Evolutionary conservation across 2,113 vertebrate species (phyloP).

Genomic region (Ellobius talpinus): DNA sequence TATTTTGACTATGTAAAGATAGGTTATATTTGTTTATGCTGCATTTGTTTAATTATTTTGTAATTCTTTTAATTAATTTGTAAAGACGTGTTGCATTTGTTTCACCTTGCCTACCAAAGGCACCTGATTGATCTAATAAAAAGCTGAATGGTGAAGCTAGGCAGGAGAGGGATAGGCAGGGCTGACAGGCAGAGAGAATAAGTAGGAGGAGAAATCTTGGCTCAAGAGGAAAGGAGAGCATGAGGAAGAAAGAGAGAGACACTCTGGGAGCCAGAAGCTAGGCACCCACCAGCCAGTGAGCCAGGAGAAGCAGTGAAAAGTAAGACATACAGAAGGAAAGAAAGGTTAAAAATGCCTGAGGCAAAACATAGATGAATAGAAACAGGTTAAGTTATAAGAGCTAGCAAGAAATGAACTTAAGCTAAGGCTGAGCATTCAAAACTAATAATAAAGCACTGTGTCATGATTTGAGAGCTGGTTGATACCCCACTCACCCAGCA

Average conservation of each 20-base stretch:
- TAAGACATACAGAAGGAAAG: neutral
- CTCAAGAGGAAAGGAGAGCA: neutral
- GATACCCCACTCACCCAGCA: neutral
- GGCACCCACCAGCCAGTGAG: too few species aligned
- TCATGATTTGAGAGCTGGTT: neutral
- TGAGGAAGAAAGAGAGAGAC: neutral
- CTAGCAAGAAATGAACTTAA: neutral
- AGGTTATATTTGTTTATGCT: too few species aligned
- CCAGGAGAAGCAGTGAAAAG: neutral
- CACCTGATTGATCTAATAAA: neutral
- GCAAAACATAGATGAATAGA: neutral
- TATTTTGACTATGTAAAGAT: neutral
- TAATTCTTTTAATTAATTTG: too few species aligned
- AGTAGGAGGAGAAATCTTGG: neutral
- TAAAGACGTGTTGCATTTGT: neutral
- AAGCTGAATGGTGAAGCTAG: neutral
- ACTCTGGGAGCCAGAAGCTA: too few species aligned
- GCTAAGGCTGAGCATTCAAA: neutral
- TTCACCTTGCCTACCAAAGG: neutral
- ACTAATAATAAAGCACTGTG: neutral
- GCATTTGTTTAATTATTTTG: too few species aligned
- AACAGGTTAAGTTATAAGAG: neutral
- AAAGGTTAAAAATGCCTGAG: neutral
- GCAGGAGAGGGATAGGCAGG: neutral
- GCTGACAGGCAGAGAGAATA: neutral